Conservation (phyloP, 2,888 invertebrate species). For the Lycocerus yunnanus region DNA sequence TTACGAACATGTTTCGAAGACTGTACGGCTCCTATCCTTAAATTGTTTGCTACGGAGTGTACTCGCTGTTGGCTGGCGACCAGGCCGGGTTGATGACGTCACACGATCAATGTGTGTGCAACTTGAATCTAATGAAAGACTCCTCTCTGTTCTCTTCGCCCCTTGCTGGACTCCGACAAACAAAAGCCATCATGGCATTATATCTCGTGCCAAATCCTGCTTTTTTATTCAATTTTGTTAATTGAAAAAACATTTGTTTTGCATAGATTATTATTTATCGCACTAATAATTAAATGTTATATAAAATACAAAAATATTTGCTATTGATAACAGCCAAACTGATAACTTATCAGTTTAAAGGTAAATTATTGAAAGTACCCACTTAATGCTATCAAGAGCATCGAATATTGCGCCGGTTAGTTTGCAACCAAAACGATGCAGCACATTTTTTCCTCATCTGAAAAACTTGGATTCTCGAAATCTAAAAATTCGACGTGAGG, state of each 20-base stretch:
- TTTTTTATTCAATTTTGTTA: background rate
- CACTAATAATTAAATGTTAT: background rate
- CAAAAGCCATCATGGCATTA: background rate
- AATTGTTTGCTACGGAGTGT: slow-evolving; percentile 29
- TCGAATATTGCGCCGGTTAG: background rate
- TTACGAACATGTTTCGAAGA: slow-evolving; percentile 13
- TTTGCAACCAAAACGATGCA: background rate
- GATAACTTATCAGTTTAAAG: background rate
- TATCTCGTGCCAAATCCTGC: background rate
- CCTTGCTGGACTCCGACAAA: slow-evolving; percentile 6
- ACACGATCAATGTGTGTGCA: slow-evolving; percentile 37
- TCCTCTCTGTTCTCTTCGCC: slow-evolving; percentile 10
- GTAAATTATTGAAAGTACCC: background rate
- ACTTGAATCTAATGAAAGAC: slow-evolving; percentile 31
- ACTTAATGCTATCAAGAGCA: background rate
- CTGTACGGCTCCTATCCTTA: slow-evolving; percentile 28
- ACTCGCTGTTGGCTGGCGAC: slow-evolving; percentile 37
- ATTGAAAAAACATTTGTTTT: background rate
- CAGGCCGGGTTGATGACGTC: slow-evolving; percentile 39
- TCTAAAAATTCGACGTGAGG: no score
- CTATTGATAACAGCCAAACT: background rate
- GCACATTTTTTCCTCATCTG: no score
- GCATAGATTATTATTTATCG: background rate
- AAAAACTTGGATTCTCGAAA: no score
- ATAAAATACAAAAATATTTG: background rate